These are phyloP conservation scores for Pogonocichla stellata DNA, from an alignment of 2,113 vertebrate species.

Conservation along the genomic window DNA sequence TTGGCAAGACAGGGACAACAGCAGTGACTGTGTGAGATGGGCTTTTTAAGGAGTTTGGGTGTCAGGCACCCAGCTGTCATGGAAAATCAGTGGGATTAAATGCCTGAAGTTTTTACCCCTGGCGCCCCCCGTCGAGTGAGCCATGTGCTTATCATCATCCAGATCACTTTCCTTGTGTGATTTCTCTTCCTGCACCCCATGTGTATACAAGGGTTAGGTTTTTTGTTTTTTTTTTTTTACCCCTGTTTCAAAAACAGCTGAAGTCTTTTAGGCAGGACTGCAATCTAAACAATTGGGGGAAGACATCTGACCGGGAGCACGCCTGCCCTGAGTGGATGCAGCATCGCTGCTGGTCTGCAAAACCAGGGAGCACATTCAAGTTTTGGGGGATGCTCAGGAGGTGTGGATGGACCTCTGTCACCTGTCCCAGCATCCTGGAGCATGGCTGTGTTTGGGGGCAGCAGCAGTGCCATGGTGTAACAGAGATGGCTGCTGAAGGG, in stretches of 20 bases:
- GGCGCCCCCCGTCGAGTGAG: not conserved
- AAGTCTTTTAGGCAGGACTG: constrained; percentile 26
- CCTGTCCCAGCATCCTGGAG: rapidly evolving
- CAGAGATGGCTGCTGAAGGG: not conserved
- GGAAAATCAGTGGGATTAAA: constrained; percentile 28
- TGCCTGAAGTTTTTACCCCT: not conserved
- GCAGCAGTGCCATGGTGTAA: rapidly evolving
- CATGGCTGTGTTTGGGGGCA: not conserved
- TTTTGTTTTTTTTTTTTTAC: not conserved
- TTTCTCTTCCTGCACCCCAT: constrained; percentile 42
- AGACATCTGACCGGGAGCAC: rapidly evolving
- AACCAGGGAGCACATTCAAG: rapidly evolving
- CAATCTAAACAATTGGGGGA: not conserved
- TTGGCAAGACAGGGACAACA: not conserved
- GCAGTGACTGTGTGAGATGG: not conserved
- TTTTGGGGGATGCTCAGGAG: not conserved
- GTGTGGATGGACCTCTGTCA: not conserved
- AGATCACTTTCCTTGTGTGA: constrained; percentile 28
- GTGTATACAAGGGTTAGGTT: not conserved
- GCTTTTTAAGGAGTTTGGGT: not conserved
- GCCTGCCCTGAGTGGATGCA: not conserved
- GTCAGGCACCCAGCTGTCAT: constrained; percentile 8
- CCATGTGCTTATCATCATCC: constrained; percentile 62
- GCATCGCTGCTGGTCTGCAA: rapidly evolving
- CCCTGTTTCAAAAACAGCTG: not conserved